Percentiles rank a stretch among this genome's conserved stretches.
These are phyloP conservation scores for Adela reaumurella DNA, from an alignment of 2,888 invertebrate genomes.

Conservation along the genomic window DNA sequence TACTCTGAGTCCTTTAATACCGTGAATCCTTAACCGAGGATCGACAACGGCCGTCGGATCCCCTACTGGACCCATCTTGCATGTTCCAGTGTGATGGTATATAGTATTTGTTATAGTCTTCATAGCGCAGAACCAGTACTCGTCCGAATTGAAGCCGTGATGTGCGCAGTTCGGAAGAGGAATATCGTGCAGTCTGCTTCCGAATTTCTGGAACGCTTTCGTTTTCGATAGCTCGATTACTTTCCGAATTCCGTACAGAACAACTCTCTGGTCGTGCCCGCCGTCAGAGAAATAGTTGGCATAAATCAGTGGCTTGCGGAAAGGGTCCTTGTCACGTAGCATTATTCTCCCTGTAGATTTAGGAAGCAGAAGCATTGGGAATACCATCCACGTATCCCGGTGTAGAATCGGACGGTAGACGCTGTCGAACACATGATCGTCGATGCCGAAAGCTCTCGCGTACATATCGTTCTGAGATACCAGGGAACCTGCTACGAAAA, in stretches of 20 bases:
- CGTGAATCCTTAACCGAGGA: conserved; percentile 43
- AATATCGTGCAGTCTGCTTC: conserved; percentile 48
- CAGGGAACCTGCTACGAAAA: conserved; percentile 52
- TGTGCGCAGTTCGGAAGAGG: conserved; percentile 55
- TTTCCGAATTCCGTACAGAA: conserved; percentile 42
- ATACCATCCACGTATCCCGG: conserved; percentile 48
- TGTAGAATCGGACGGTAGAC: conserved; percentile 35
- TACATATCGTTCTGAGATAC: conserved; percentile 31
- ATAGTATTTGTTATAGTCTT: conserved; percentile 48
- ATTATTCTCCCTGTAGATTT: conserved; percentile 59
- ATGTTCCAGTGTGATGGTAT: conserved; percentile 54
- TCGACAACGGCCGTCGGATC: conserved; percentile 53
- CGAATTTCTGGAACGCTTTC: conserved; percentile 45
- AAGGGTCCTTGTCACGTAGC: conserved; percentile 62
- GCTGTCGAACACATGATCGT: conserved; percentile 39
- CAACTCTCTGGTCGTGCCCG: conserved; percentile 51
- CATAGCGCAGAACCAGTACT: conserved; percentile 67
- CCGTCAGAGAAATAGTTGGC: conserved; percentile 63
- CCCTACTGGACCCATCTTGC: conserved; percentile 46
- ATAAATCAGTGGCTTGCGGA: conserved; percentile 60
- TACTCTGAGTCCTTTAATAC: conserved; percentile 46
- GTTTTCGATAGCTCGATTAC: conserved; percentile 41
- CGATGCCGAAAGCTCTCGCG: conserved; percentile 27
- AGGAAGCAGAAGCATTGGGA: conserved; percentile 62
- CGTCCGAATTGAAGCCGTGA: conserved; percentile 52